Evolutionary conservation across 2,888 invertebrate genomes (phyloP).

Genomic region (Dynastes hyllus): DNA sequence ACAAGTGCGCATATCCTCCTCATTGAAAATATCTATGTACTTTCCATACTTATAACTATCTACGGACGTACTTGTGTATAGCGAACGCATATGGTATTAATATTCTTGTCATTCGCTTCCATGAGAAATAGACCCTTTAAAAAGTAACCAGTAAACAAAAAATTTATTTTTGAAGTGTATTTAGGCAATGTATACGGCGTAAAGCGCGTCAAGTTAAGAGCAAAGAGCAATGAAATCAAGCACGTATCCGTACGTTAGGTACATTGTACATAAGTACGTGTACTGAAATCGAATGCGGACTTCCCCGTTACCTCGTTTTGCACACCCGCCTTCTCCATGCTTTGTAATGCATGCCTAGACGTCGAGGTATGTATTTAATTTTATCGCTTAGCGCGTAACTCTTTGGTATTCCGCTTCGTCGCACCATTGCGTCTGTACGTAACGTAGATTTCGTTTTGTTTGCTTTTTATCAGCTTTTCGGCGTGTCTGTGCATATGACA

Average conservation of each 20-base stretch:
- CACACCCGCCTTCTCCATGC: not conserved
- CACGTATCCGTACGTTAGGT: slow-evolving; percentile 25
- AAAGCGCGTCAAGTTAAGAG: slow-evolving; percentile 13
- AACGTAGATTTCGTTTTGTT: no score
- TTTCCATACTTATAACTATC: no score
- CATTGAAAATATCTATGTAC: no score
- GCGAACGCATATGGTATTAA: not conserved
- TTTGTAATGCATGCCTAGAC: not conserved
- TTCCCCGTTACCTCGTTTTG: not conserved
- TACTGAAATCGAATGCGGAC: not conserved
- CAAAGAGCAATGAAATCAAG: slow-evolving; percentile 12
- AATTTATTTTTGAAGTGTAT: slow-evolving; percentile 37
- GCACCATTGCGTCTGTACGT: no score
- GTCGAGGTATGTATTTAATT: not conserved
- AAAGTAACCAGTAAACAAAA: slow-evolving; percentile 17
- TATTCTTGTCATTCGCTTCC: not conserved
- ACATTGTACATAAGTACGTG: slow-evolving; percentile 8
- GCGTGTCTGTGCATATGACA: no score
- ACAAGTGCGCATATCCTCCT: no score
- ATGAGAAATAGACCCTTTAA: no score
- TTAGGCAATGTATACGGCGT: not conserved
- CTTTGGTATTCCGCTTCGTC: not conserved
- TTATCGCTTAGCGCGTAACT: not conserved
- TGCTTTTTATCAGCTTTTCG: no score
- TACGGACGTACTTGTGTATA: no score